Evolutionary conservation across 2,113 vertebrate species (phyloP), one percentile per base, ranked within the genome.

Genomic region (Puma concolor): DNA sequence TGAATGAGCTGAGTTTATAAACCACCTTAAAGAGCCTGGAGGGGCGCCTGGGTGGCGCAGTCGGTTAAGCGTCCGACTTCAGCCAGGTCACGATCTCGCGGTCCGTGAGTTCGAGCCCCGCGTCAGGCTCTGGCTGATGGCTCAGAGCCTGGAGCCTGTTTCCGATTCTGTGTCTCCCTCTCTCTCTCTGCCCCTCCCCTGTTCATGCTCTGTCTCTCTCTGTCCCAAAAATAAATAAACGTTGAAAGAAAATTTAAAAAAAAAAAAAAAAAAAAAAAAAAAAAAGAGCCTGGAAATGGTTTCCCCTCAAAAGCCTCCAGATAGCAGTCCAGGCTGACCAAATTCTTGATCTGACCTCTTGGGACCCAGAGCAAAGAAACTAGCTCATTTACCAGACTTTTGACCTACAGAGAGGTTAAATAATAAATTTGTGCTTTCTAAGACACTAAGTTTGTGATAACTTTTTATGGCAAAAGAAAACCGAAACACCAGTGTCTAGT

Each of bases 391-490:
- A 29, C 5, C 27, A 90, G 67, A 79, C 27, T 54, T 90, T 63
- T 36, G 8, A 36, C 3, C 8, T 77, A 79, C 10, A 63, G 16
- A 63, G 87, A 4, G 38, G 25, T 64, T 19, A 96, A 38, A 48
- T 67, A 13, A 88, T 48, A 93, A 54, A 33, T 88, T 23, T 90
- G 7, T 64, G 38, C 21, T 74, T 90, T 85, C 63, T 48, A 92
- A n/a, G 63, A 11, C 23, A 66, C 19, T 60, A 81, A 86, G 16
- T 52, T 74, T 72, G 31, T 92, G 25, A 38, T 87, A 38, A 76
- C 52, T 86, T 94, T 93, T 77, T 38, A 54, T 15, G 72, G 17
- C 17, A 63, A 54, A 81, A 64, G 41, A 82, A 97, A 98, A 48
- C 0, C 16, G 52, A 63, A 38, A 17, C 14, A 66, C 41, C 1